Evolutionary conservation across 2,888 invertebrate genomes (phyloP).

Genomic region (Dyspetes luteomarginatus): DNA sequence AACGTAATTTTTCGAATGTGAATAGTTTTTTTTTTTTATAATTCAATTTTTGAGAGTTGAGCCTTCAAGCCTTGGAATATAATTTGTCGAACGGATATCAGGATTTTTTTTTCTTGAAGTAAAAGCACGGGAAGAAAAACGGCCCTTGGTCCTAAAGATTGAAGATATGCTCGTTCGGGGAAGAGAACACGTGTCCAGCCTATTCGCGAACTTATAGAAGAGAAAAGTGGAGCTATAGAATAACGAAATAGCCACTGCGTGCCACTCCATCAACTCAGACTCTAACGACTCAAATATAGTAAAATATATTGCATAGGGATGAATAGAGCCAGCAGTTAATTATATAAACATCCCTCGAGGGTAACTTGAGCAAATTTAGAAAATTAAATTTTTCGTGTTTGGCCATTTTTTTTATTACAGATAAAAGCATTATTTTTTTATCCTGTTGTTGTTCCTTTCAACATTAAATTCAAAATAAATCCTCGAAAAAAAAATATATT

Average conservation of each 20-base stretch:
- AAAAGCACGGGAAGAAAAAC: background rate
- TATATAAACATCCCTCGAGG: constrained; percentile 39
- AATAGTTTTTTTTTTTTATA: no score
- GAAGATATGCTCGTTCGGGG: constrained; percentile 33
- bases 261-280: constrained; percentile 71
- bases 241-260: constrained; percentile 72
- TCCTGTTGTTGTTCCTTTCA: no score
- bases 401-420: background rate
- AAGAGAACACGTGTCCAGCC: constrained; percentile 14
- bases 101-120: no score
- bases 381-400: constrained; percentile 8
- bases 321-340: constrained; percentile 39
- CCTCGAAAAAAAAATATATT: background rate
- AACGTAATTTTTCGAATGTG: no score
- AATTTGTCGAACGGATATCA: no score
- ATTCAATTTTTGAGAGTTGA: no score
- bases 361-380: constrained; percentile 3
- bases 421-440: no score
- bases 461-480: background rate
- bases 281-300: constrained; percentile 34
- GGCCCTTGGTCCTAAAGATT: constrained; percentile 11
- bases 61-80: no score
- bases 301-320: constrained; percentile 22
- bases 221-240: constrained; percentile 48
- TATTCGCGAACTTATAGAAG: constrained; percentile 5